Evolutionary conservation across 1,140 invertebrate genomes (phyloP).

Genomic region (Drosophila orena): DNA sequence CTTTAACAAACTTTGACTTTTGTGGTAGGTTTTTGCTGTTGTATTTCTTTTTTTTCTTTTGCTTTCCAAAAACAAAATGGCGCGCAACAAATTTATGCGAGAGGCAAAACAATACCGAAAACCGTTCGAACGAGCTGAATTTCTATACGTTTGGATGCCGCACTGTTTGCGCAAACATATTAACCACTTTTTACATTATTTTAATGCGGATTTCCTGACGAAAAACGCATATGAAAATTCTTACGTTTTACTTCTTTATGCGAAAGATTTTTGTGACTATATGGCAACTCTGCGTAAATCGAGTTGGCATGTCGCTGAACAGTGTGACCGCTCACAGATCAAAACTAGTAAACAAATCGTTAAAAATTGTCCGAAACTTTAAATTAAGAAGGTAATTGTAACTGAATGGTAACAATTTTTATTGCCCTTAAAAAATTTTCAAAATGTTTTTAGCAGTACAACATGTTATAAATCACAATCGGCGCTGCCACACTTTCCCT

Average conservation of each 20-base stretch:
- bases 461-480: no score
- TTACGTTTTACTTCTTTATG: constrained; percentile 76
- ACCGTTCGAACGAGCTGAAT: not conserved
- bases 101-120: constrained; percentile 49
- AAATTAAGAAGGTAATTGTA: not conserved
- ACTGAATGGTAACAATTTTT: not conserved
- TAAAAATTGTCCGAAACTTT: not conserved
- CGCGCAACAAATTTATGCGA: constrained; percentile 66
- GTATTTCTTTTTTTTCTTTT: constrained; percentile 32
- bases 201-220: constrained; percentile 40
- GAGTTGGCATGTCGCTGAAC: not conserved
- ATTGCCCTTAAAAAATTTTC: no score
- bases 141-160: constrained; percentile 7
- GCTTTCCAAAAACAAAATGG: constrained; percentile 78
- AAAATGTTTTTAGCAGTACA: no score
- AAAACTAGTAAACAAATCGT: not conserved
- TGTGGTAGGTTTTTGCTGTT: constrained; percentile 41
- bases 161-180: not conserved
- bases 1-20: constrained; percentile 21
- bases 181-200: constrained; percentile 36
- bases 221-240: constrained; percentile 64
- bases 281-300: not conserved
- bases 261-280: constrained; percentile 18
- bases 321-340: not conserved
- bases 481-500: not conserved